Base-by-base conservation (phyloP, 2,797 vertebrate genomes). In the Silurus lanzhouensis region DNA sequence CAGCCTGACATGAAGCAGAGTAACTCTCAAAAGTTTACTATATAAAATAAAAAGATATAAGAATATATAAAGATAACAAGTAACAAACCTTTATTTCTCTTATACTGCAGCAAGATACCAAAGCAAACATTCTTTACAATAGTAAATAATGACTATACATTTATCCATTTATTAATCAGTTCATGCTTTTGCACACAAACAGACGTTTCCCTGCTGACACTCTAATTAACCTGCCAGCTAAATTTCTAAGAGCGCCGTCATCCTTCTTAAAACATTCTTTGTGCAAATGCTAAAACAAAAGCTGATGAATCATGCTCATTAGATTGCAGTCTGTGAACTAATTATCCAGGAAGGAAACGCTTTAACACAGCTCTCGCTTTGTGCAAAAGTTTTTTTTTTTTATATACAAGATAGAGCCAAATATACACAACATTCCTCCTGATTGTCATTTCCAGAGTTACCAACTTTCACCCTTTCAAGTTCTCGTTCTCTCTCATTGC, bases 301-400 rank as follows among this genome's bases (percentile, higher is more conserved):
- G 84, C 63, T 66, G n/a, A 25, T 75, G 55, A 77, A 46, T 63
- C 7, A 83, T n/a, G n/a, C 77, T 83, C 63, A 83, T 83, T 83
- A 74, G 31, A 84, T 1, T 48, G 75, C 27, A 81, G 61, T 20
- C 66, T 68, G 76, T 83, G 70, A 86, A 78, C 74, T 82, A 63
- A 87, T 86, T 85, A 85, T 66, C 38, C 78, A 85, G 86, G 83
- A 90, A 88, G 83, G 82, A 89, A 88, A 82, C 46, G 55, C 31
- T 85, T 90, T 89, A 88, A 84, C 52, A 9, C 46, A 55, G 57
- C 60, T 86, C 87, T 90, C 77, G 31, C 25, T 82, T 38, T 64
- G 77, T 20, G 58, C 38, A 55, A 89, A 85, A 85, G 76, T 82
- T 87, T 88, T 66, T 74, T n/a, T n/a, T 83, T 84, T 44, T 38